Percentiles rank a stretch among this genome's conserved stretches.
Conservation (phyloP, 2,797 vertebrate species). For the Sebastes wilsoni region DNA sequence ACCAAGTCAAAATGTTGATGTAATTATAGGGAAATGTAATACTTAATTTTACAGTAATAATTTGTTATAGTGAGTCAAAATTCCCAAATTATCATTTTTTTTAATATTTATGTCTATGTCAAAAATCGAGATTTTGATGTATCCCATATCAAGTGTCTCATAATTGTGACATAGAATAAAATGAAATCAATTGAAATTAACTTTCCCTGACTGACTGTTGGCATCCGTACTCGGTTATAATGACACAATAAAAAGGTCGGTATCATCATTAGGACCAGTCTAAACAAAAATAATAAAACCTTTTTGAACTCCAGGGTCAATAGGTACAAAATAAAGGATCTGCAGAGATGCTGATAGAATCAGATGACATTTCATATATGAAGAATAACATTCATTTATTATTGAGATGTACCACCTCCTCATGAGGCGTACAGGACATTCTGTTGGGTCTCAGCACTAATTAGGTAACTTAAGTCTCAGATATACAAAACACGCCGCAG, state of each 20-base stretch:
- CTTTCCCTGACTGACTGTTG: too few species aligned
- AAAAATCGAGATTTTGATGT: too few species aligned
- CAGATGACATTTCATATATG: too few species aligned
- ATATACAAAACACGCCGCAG: background rate
- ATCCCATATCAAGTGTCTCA: too few species aligned
- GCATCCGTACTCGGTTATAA: background rate
- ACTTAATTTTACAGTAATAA: too few species aligned
- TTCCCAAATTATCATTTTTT: too few species aligned
- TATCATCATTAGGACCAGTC: background rate
- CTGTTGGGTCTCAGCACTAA: background rate
- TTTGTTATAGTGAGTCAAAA: too few species aligned
- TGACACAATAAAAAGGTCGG: background rate
- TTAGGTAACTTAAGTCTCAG: background rate
- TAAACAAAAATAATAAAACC: background rate
- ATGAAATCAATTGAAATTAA: too few species aligned
- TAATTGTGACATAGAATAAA: too few species aligned
- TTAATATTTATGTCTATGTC: too few species aligned
- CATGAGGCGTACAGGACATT: background rate
- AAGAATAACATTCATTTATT: background rate
- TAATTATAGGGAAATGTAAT: too few species aligned
- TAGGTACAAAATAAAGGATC: background rate
- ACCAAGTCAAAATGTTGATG: too few species aligned
- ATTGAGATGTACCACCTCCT: background rate
- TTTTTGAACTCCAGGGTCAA: background rate
- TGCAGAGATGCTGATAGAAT: background rate